Base-by-base conservation (phyloP, 2,888 invertebrate species). In the Linnaemya vulpina region DNA sequence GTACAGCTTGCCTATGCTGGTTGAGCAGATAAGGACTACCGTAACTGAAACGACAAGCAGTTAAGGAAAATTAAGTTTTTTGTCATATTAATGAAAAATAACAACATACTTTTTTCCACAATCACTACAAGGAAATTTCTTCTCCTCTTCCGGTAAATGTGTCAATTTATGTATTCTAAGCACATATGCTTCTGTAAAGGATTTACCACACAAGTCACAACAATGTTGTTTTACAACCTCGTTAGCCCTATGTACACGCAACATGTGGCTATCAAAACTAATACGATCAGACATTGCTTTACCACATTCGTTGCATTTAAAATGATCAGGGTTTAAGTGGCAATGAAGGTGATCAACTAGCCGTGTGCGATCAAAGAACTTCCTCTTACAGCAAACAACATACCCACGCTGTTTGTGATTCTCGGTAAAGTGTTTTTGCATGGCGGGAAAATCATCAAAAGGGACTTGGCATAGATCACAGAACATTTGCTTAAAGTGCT, bases 311-410 rank as follows among this genome's bases (percentile, higher is more conserved):
- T 88, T 86, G 40, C 91, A 91, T 79, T 91, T 92, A 73, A 91
- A 92, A 84, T 90, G 90, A 78, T 92, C 91, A 1, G 92, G 92
- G 88, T 92, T 90, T 17, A 89, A 71, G 84, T 92, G 92, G 3
- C 90, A 89, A 65, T 91, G 90, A 0, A 92, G 91, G 76, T 92
- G 92, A 71, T 92, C 92, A 10, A 91, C 89, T 49, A 92, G 88
- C 10, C 90, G 88, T 8, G 90, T 89, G 0, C 92, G 89, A 55
- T 91, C 91, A 63, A 89, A 90, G 58, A 92, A 91, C 79, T 92
- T 92, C 60, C 90, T 90, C 74, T 91, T 91, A 79, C 92, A 92
- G 60, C 92, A 92, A 10, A 89, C 84, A 0, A 90, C 89, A 79
- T 91, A 92, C 3, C 92, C 92, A 35, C 60, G 73, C 25, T 88